Evolutionary conservation across 2,113 vertebrate species (phyloP), one percentile per base, ranked within the genome.

Genomic region (Cottus gobio): DNA sequence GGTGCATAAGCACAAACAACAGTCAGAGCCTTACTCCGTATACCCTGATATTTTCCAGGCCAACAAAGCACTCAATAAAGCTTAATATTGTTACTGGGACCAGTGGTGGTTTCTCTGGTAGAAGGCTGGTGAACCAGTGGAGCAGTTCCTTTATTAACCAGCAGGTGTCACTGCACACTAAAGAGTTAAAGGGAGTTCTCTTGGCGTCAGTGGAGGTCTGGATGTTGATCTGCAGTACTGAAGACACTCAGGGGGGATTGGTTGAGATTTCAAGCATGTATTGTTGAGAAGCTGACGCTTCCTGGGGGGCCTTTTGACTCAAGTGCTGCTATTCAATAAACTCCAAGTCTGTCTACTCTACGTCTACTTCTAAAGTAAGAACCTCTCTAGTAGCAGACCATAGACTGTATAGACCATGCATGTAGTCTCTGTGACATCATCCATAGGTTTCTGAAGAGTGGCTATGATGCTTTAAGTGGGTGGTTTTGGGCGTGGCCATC

Each of bases 151-250:
- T 24, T 20, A 26, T 30, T 13, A 18, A 77, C 87, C 90, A 90
- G 82, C 79, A 91, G 91, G 81, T 72, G 90, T 76, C 90, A 42
- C 63, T 89, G 57, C 66, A 68, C 9, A 57, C 62, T 67, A 26
- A 79, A 26, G 9, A 64, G 18, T 69, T 22, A 28, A 2, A 24
- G 16, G 9, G 3, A 42, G 26, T 44, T 36, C 31, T 42, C 10
- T 13, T 56, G 6, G 37, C 28, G 9, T 63, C 15, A 26, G 20
- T 28, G 62, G 56, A 68, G 31, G 52, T 58, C 64, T 48, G 71
- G 63, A 73, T 31, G 70, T 4, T 0, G 37, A 42, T 54, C 24
- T 7, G 58, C 28, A 42, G 46, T 3, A 62, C 39, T 57, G 3
- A 64, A 54, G 30, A 57, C 8, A 24, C 10, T 1, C 4, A 22